Evolutionary conservation across 2,113 vertebrate genomes (phyloP).

Genomic region (Eretmochelys imbricata): DNA sequence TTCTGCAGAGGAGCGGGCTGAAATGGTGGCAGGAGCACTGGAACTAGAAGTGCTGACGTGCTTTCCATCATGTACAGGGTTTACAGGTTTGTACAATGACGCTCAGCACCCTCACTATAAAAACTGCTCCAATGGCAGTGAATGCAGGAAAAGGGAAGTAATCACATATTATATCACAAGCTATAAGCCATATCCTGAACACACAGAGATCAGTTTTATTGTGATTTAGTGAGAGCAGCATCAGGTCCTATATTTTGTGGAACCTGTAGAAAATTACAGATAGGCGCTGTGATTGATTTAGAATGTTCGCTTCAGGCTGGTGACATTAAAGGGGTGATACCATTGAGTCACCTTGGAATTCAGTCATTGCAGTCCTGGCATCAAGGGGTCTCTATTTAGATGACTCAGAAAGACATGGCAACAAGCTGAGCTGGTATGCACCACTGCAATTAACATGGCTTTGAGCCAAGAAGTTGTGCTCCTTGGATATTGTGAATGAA

Average conservation of each 20-base stretch:
- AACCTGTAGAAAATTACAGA: neutral
- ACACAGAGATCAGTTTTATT: neutral
- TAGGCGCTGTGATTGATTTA: neutral
- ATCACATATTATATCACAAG: neutral
- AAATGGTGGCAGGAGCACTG: no score
- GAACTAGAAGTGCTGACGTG: neutral
- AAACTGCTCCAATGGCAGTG: neutral
- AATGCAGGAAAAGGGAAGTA: neutral
- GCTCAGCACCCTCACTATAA: neutral
- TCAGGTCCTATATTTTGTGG: neutral
- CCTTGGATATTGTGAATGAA: no score
- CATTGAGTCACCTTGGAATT: neutral
- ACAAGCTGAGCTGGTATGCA: neutral
- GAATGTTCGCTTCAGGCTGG: neutral
- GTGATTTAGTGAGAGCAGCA: neutral
- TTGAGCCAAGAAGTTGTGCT: no score
- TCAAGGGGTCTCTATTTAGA: neutral
- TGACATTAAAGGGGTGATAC: neutral
- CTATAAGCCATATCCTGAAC: neutral
- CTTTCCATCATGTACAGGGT: neutral
- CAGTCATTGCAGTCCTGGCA: neutral
- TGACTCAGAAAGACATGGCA: neutral
- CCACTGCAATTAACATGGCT: neutral
- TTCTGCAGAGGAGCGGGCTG: no score
- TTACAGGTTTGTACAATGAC: neutral